Evolutionary conservation across 2,888 invertebrate species (phyloP), one percentile per base, ranked within the genome.

Genomic region (Subacronicta megacephala): DNA sequence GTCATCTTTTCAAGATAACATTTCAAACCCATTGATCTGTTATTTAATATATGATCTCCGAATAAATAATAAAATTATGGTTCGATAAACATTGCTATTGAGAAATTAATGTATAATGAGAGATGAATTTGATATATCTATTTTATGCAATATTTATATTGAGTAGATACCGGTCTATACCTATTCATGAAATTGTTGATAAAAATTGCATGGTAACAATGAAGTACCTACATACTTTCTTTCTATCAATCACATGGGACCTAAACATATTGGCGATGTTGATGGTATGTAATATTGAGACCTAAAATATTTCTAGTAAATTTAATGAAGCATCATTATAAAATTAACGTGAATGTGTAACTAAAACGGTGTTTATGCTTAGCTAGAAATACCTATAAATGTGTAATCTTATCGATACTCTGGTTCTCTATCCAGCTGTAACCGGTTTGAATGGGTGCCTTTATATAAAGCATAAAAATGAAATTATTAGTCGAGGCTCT

Each of bases 1-100:
- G 62, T 66, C 45, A 46, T 45, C 37, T 47, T 31, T 0, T 16
- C 26, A 0, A 43, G 66, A 66, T 69, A 62, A 62, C 38, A 63
- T 53, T 46, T 26, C 29, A 57, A 63, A 62, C 15, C 45, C 10
- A 12, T 38, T 53, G 52, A 57, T 26, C 36, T 62, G 26, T 57
- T 68, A 52, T 38, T 51, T 26, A 45, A 67, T 56, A 45, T 38
- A 17, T 43, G 13, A 43, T 60, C 42, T 13, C 15, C 13, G 16
- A 37, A 1, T 9, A 20, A n/a, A n/a, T 16, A 43, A 15, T 47
- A 33, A 26, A 15, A 29, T 41, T 26, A 26, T 17, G 20, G 13
- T 3, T 9, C 9, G 36, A 51, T 65, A 66, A 54, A 60, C 7
- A 35, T n/a, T 26, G 35, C 20, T 31, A 37, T 67, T 55, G 44